A percentile compares a stretch with the other conserved stretches of the same genome.
phyloP scores from a whole-genome alignment of 2,113 vertebrate species.

The Numida meleagris region DNA sequence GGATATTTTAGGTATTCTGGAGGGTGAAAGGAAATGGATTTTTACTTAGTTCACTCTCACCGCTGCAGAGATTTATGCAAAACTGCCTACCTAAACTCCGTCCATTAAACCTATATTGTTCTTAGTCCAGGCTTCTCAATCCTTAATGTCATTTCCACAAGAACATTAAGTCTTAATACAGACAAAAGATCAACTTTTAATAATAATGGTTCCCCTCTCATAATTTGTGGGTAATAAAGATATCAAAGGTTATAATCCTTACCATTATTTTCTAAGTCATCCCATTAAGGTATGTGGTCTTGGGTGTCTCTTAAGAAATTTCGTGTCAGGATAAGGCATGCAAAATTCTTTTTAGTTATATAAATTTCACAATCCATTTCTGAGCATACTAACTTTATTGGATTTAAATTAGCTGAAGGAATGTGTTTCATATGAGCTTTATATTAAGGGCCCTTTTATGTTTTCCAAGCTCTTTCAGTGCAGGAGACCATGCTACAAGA shows the following conservation, averaged over 20 bases:
- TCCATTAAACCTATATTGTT: constrained; percentile 38
- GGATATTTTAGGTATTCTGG: constrained; percentile 6
- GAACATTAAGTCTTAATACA: constrained; percentile 49
- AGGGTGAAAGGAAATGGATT: constrained; percentile 48
- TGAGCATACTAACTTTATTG: constrained; percentile 36
- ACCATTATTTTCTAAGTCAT: constrained; percentile 56
- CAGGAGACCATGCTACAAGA: neutral
- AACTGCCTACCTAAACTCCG: constrained; percentile 39
- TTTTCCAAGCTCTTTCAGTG: neutral
- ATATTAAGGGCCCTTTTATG: neutral
- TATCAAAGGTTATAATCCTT: constrained; percentile 47
- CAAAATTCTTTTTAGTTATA: constrained; percentile 19
- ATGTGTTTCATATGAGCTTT: constrained; percentile 40
- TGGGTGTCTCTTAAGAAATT: constrained; percentile 49
- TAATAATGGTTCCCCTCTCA: constrained; percentile 6
- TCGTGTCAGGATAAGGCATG: constrained; percentile 24
- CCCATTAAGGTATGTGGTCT: constrained; percentile 35
- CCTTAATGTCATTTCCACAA: constrained; percentile 44
- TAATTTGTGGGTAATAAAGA: constrained; percentile 55
- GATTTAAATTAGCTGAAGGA: constrained; percentile 64
- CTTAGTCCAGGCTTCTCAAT: constrained; percentile 12
- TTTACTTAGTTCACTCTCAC: constrained; percentile 27
- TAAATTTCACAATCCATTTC: constrained; percentile 56
- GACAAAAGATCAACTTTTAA: constrained; percentile 46
- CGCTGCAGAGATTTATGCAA: constrained; percentile 19